Evolutionary conservation across 1,140 invertebrate genomes (phyloP), one percentile per base, ranked within the genome.

Genomic region (Globodera rostochiensis): DNA sequence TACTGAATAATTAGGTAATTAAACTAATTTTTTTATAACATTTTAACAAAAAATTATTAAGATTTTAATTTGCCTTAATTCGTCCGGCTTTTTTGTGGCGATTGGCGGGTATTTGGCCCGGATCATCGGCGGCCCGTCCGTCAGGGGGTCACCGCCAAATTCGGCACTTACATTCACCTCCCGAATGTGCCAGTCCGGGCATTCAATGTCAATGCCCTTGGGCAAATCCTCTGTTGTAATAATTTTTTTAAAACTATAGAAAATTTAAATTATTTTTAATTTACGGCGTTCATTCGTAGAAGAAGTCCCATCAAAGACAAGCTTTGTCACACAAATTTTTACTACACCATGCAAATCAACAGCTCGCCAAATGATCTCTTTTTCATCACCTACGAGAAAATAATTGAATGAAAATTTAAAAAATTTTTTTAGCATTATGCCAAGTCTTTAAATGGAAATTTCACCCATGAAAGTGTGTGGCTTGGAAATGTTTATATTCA

Each of bases 331-430:
- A n/a, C 74, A 76, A 3, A 13, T 11, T 21, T n/a, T 53, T 1
- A 53, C 3, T 15, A 9, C 60, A 11, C 74, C 45, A 46, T 76
- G 74, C 21, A 45, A 45, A 50, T 76, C 74, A 13, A 49, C 74
- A n/a, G 46, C 74, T 4, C 25, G 36, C 74, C 74, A 76, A 45
- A 57, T n/a, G 49, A 76, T 76, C 21, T 76, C 50, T 21, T 45
- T 49, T 21, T 57, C 50, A 53, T 76, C 60, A 11, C 60, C 74
- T 76, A 19, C 3, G 6, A n/a, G n/a, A 73, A 73, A 47, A 15
- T n/a, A 60, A 11, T 64, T n/a, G 19, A 64, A 64, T n/a, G 5
- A 19, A 13, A 64, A 64, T 13, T 19, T 11, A 11, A 11, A 25
- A 70, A 70, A 70, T 70, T 21, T 70, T 11, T 9, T 11, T 3